phyloP scores from a whole-genome alignment of 2,888 invertebrate species.

The Nomada lathburiana region DNA sequence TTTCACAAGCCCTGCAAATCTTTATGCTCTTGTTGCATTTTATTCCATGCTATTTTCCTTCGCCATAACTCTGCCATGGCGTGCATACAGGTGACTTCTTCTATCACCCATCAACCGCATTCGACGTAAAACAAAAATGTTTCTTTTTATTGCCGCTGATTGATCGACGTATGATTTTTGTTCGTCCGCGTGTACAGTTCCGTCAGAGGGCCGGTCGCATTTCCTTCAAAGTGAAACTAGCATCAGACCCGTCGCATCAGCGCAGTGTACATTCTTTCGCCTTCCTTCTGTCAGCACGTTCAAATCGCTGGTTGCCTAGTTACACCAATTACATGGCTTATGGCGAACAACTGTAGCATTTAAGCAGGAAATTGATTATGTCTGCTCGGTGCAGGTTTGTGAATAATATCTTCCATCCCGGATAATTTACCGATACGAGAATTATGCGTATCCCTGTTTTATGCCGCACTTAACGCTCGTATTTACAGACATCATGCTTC shows the following conservation, averaged over 20 bases:
- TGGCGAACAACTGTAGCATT: no score
- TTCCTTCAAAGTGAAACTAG: not conserved
- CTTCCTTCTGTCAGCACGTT: not conserved
- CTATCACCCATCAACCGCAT: slow-evolving; percentile 1
- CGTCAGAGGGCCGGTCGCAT: slow-evolving; percentile 11
- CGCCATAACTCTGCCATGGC: slow-evolving; percentile 1
- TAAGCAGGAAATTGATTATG: no score
- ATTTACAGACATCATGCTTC: no score
- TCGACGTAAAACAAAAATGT: not conserved
- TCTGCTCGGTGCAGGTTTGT: no score
- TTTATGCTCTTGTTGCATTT: not conserved
- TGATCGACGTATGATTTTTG: slow-evolving; percentile 28
- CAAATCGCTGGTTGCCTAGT: not conserved
- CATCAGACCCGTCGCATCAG: not conserved
- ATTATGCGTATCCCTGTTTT: not conserved
- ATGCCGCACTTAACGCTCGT: not conserved
- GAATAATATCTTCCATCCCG: no score
- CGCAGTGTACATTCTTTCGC: slow-evolving; percentile 12
- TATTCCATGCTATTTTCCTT: not conserved
- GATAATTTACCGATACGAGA: no score
- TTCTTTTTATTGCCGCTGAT: slow-evolving; percentile 20
- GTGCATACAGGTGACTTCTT: not conserved
- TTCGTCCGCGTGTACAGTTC: not conserved
- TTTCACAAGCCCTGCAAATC: not conserved
- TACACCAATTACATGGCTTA: no score